Evolutionary conservation across 1,140 invertebrate genomes (phyloP).

Genomic region (Brachionus sp.): DNA sequence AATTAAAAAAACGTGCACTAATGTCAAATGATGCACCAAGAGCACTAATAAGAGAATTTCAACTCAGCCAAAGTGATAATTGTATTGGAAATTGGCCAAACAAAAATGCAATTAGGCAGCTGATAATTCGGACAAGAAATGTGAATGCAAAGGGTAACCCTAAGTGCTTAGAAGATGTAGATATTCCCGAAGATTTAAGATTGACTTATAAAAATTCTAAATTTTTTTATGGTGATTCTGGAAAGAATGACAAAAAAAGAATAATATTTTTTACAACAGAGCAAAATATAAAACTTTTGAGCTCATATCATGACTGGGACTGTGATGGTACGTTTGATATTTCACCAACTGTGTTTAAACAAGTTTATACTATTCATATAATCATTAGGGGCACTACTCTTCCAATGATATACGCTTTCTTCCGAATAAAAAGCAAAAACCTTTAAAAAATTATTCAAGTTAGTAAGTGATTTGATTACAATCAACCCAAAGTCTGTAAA

Average conservation of each 20-base stretch:
- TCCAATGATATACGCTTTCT: not conserved
- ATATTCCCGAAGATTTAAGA: not conserved
- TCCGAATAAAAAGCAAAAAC: not conserved
- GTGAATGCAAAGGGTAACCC: not conserved
- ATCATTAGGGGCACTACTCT: not conserved
- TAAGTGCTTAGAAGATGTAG: not conserved
- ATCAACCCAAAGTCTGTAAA: not conserved
- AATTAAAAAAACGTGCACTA: not conserved
- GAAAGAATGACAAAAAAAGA: not conserved
- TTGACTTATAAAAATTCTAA: not conserved
- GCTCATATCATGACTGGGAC: not conserved
- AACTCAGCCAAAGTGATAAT: not conserved
- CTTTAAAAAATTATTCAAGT: not conserved
- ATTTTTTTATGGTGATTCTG: not conserved
- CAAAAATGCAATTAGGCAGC: not conserved
- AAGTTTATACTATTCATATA: conserved; percentile 12
- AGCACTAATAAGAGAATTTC: not conserved
- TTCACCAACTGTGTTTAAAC: not conserved
- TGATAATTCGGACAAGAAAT: not conserved
- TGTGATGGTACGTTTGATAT: not conserved
- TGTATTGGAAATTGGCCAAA: not conserved
- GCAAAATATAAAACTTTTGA: not conserved
- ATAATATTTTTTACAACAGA: not conserved
- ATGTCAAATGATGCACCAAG: not conserved
- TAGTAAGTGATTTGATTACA: not conserved